Base-by-base conservation (phyloP, 2,888 invertebrate genomes). In the Drosophila imparisetae region DNA sequence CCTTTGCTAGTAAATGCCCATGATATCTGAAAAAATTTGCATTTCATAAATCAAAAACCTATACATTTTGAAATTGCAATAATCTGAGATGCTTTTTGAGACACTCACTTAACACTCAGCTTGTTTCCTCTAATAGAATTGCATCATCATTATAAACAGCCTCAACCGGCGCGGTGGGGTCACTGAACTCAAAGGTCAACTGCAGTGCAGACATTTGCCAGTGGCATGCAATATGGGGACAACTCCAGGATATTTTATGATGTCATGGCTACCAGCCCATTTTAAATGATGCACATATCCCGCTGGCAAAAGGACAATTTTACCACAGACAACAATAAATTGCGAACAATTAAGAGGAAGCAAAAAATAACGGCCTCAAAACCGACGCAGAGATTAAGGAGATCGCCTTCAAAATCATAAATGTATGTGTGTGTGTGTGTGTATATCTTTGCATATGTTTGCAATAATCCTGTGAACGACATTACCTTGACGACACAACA, bases 401-500 rank as follows among this genome's bases (percentile, higher is more conserved):
- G 34, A 55, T 57, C 11, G 36, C 38, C 29, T 53, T 38, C 30
- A 59, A 74, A 60, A 63, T 63, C 65, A 70, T 42, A 55, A 36
- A 38, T 27, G 6, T 24, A n/a, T 18, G 11, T 18, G 10, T 29
- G 10, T 29, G 18, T 49, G 21, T 13, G 21, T 45, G 7, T 21
- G 0, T 45, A 1, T 45, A 45, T 45, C 45, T 8, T 45, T n/a
- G 18, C 53, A 45, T 59, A 24, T 36, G 61, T 36, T 40, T 29
- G 40, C 40, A 65, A 67, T 83, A 85, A 85, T 83, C 85, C 87
- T 81, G 83, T 86, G 82, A 81, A 81, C 80, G 88, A 80, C 78
- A 88, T 86, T 84, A 86, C 85, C 85, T 89, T 87, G 89, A 80
- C 87, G 78, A 88, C 88, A 67, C 65, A 80, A 75, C 84, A 77